A percentile compares a stretch with the other conserved stretches of the same genome.
These are phyloP conservation scores for Julus scanicus DNA, from an alignment of 2,888 invertebrate species.

Conservation along the genomic window DNA sequence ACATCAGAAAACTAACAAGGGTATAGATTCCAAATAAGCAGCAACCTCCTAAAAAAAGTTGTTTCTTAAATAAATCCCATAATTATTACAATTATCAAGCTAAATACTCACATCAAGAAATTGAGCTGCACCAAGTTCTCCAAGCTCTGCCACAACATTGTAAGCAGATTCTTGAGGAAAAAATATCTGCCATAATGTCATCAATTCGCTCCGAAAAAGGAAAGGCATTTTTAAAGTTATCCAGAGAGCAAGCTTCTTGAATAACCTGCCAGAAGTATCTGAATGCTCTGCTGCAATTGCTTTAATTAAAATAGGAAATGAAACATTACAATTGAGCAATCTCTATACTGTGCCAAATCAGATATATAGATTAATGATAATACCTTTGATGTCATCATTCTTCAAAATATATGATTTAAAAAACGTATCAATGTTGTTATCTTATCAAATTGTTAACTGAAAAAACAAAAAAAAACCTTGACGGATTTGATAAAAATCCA, in stretches of 20 bases:
- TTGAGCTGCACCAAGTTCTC: conserved; percentile 92
- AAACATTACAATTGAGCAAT: background rate
- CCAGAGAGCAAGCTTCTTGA: background rate
- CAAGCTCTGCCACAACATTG: conserved; percentile 90
- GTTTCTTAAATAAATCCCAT: too few species aligned
- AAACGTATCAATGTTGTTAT: background rate
- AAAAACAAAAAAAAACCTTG: background rate
- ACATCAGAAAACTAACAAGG: too few species aligned
- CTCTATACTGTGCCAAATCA: background rate
- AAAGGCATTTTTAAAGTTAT: conserved; percentile 63
- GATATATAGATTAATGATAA: background rate
- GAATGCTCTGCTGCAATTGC: background rate
- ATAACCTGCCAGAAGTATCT: background rate
- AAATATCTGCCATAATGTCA: conserved; percentile 97
- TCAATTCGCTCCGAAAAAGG: conserved; percentile 96
- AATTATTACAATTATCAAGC: too few species aligned
- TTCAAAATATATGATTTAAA: background rate
- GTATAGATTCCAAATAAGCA: too few species aligned
- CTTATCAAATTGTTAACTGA: background rate
- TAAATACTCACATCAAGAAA: conserved; percentile 86
- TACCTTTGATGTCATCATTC: background rate
- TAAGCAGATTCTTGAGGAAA: conserved; percentile 96
- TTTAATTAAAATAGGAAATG: conserved; percentile 3
- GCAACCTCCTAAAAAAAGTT: too few species aligned
- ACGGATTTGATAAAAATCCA: background rate